These are phyloP conservation scores for Chrysomela aeneicollis DNA, from an alignment of 2,888 invertebrate genomes.

Conservation along the genomic window DNA sequence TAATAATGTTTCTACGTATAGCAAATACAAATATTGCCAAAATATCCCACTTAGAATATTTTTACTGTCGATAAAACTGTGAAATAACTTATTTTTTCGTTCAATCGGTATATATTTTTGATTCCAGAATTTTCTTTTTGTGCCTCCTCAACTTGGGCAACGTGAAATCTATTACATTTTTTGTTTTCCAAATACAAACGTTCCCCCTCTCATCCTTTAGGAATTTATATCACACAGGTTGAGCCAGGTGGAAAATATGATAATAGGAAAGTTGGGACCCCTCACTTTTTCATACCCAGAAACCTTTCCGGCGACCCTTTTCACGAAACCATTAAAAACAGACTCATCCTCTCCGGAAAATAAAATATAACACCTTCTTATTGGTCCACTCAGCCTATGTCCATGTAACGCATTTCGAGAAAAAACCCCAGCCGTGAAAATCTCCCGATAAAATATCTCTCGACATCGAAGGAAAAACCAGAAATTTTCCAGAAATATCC, in stretches of 20 bases:
- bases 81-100: too few species aligned
- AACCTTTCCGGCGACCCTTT: not conserved
- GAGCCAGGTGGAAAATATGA: not conserved
- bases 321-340: slow-evolving; percentile 3
- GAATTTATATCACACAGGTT: not conserved
- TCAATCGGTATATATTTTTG: too few species aligned
- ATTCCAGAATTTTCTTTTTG: too few species aligned
- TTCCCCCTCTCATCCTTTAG: not conserved
- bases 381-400: slow-evolving; percentile 3
- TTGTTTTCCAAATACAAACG: too few species aligned
- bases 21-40: too few species aligned
- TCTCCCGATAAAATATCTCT: slow-evolving; percentile 1
- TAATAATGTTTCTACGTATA: too few species aligned
- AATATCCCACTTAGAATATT: too few species aligned
- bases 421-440: not conserved
- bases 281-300: not conserved
- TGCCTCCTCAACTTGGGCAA: too few species aligned
- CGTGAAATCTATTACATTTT: too few species aligned
- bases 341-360: not conserved
- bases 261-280: not conserved
- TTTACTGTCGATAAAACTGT: too few species aligned
- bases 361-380: slow-evolving; percentile 1
- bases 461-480: not conserved
- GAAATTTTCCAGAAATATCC: slow-evolving; percentile 18
- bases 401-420: slow-evolving; percentile 5